Evolutionary conservation across 1,140 invertebrate species (phyloP).

Genomic region (Trachymyrmex septentrionalis): DNA sequence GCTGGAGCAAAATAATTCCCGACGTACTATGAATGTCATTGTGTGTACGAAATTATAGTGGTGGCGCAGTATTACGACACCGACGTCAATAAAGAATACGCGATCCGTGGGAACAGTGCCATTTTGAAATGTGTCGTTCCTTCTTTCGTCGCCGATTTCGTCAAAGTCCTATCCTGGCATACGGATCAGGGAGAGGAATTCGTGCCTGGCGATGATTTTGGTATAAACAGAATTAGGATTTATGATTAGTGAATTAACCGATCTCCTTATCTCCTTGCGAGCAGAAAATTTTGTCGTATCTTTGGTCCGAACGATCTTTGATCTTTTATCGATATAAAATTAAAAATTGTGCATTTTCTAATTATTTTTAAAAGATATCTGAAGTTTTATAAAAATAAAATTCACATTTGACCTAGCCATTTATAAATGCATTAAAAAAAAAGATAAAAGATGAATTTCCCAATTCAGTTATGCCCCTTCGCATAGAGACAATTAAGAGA

Average conservation of each 20-base stretch:
- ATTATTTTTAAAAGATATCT: neutral
- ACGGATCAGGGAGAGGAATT: slow-evolving; percentile 92
- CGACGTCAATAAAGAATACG: slow-evolving; percentile 96
- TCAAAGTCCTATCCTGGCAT: slow-evolving; percentile 95
- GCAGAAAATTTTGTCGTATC: slow-evolving; percentile 61
- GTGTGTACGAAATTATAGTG: slow-evolving; percentile 87
- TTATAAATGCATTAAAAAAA: neutral
- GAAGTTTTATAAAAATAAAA: neutral
- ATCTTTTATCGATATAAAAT: neutral
- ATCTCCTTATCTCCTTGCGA: slow-evolving; percentile 34
- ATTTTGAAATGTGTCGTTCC: slow-evolving; percentile 97
- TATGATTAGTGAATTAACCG: neutral
- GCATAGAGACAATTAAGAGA: slow-evolving; percentile 29
- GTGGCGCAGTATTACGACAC: slow-evolving; percentile 95
- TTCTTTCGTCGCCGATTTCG: slow-evolving; percentile 96
- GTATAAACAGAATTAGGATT: slow-evolving; percentile 80
- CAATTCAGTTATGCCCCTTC: neutral
- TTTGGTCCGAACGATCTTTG: no score
- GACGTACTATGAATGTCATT: neutral
- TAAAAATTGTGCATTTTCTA: neutral
- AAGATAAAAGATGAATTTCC: neutral
- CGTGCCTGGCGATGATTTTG: slow-evolving; percentile 89
- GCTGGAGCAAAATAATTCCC: slow-evolving; percentile 25
- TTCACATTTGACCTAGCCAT: neutral
- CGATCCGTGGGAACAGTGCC: slow-evolving; percentile 95